Base-by-base conservation (phyloP, 2,797 vertebrate species). In the Leuciscus waleckii region DNA sequence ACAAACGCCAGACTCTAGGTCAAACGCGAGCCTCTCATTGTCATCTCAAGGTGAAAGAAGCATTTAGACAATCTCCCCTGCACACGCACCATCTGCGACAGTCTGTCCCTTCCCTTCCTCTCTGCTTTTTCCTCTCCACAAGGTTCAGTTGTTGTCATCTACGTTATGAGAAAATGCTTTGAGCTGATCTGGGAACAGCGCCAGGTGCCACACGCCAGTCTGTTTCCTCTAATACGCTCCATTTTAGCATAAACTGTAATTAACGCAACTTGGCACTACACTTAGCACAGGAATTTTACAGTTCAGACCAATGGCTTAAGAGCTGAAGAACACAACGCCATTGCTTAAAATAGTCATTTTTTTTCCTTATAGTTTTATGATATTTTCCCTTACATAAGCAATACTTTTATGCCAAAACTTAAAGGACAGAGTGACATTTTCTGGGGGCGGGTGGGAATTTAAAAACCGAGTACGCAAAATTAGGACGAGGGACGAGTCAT, bases 161-260 rank as follows among this genome's bases (percentile, higher is more conserved):
- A 89, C 81, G 89, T 90, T 83, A 88, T 85, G 86, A 89, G 85
- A 90, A 91, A 90, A 91, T 85, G 88, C 89, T 89, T 85, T 76
- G 90, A 88, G 87, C 75, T 91, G 90, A 85, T 88, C 83, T 90
- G 89, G 94, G 93, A 91, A 88, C 5, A 26, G 71, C 54, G 93
- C 95, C 94, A 95, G 91, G 81, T 92, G 88, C 90, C 90, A 90
- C 88, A 67, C 77, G 88, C 90, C 90, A 90, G 91, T 92, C 91
- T 92, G 92, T 91, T 92, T 91, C 89, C 86, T 91, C 92, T 90
- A 88, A 91, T 91, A 88, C 90, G 89, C 89, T 90, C 92, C 89
- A 89, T 92, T 95, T 94, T 94, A 94, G 93, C 93, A 94, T 94
- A 93, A 91, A 94, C 90, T 92, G 90, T 94, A 95, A 94, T 95